Conservation (phyloP, 2,113 vertebrate genomes). For the Pygoscelis adeliae region DNA sequence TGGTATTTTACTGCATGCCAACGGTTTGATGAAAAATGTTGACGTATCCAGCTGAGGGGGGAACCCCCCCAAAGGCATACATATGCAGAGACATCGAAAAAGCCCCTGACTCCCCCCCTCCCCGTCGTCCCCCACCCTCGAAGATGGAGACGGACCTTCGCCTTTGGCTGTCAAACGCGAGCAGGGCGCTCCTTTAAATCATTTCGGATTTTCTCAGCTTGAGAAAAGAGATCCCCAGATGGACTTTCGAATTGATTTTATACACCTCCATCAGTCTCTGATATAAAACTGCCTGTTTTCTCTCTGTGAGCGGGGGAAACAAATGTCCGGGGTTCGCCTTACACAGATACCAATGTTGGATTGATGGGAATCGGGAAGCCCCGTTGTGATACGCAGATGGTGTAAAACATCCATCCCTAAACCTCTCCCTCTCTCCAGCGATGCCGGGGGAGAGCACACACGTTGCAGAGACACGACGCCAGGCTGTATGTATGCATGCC, state of each 20-base stretch:
- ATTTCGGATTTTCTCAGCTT: background rate
- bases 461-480: background rate
- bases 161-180: background rate
- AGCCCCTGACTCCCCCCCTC: background rate
- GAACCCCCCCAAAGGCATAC: background rate
- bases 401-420: background rate
- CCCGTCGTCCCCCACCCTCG: background rate
- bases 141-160: constrained; percentile 29
- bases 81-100: background rate
- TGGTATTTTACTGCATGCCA: constrained; percentile 59
- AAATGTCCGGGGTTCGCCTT: background rate
- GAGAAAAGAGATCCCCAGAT: background rate
- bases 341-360: background rate
- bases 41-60: background rate
- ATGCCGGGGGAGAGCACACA: background rate
- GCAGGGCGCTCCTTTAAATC: background rate
- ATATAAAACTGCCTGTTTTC: background rate
- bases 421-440: background rate
- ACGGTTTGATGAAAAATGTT: constrained; percentile 27
- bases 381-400: background rate
- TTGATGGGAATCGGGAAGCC: background rate
- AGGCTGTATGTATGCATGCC: background rate
- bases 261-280: background rate
- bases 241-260: constrained; percentile 3
- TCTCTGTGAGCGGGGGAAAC: background rate